A percentile compares a stretch with the other conserved stretches of the same genome.
phyloP scores from a whole-genome alignment of 2,113 vertebrate genomes.

The Bubo scandiacus region DNA sequence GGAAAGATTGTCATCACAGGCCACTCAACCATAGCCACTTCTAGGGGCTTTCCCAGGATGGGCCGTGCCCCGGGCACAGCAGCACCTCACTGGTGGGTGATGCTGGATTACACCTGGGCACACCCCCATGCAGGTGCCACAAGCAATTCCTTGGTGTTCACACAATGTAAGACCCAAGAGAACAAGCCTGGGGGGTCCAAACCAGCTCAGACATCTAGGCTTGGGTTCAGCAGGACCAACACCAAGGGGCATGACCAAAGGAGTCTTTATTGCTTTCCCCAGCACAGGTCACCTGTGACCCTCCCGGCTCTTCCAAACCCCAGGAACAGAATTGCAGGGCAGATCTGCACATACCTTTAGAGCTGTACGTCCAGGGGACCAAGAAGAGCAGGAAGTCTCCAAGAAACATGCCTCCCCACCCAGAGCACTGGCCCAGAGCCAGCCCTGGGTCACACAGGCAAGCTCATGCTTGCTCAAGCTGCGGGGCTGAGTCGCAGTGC shows the following conservation, averaged over 20 bases:
- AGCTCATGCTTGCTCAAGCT: neutral
- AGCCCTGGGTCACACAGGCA: neutral
- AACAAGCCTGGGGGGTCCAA: neutral
- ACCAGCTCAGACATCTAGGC: neutral
- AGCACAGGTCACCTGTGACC: neutral
- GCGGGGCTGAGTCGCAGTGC: fast-evolving
- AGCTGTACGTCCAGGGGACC: neutral
- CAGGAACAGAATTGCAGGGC: neutral
- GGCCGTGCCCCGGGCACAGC: neutral
- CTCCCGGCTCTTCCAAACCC: neutral
- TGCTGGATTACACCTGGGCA: neutral
- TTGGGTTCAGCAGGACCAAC: neutral
- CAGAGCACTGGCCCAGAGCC: too few relatives aligned
- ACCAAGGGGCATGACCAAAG: neutral
- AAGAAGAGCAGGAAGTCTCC: neutral
- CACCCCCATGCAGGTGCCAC: neutral
- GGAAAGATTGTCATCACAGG: neutral
- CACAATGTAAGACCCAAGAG: neutral
- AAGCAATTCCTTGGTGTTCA: neutral
- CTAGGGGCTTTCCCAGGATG: neutral
- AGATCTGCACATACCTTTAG: neutral
- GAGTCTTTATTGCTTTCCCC: neutral
- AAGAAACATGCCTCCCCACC: neutral
- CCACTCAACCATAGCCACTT: neutral
- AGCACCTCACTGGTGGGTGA: neutral